These are phyloP conservation scores for Apotomis turbidana DNA, from an alignment of 2,888 invertebrate species.

Conservation along the genomic window DNA sequence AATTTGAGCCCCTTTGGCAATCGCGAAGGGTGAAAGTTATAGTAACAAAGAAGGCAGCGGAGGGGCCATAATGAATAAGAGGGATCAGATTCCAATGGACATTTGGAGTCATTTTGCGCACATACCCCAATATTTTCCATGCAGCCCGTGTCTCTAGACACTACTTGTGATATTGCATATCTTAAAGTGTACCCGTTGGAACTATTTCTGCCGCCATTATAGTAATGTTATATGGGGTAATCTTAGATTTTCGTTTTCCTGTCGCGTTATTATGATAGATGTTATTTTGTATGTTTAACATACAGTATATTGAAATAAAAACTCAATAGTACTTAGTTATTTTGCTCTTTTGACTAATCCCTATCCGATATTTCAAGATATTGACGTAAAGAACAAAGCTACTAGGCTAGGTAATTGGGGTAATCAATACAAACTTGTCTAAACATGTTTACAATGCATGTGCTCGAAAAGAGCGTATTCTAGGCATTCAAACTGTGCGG, in stretches of 20 bases:
- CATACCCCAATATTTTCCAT: constrained; percentile 59
- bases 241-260: constrained; percentile 53
- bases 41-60: constrained; percentile 35
- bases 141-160: constrained; percentile 52
- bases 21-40: constrained; percentile 34
- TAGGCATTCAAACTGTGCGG: too few relatives aligned
- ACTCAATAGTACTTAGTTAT: too few relatives aligned
- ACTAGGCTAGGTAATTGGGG: too few relatives aligned
- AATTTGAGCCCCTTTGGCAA: constrained; percentile 40
- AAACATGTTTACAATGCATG: too few relatives aligned
- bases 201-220: constrained; percentile 59
- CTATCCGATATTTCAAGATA: too few relatives aligned
- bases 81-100: constrained; percentile 52
- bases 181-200: constrained; percentile 62
- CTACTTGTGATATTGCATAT: constrained; percentile 65
- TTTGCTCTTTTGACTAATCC: too few relatives aligned
- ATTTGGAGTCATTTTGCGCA: constrained; percentile 54
- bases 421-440: too few relatives aligned
- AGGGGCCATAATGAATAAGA: constrained; percentile 48
- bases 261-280: constrained; percentile 8
- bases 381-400: too few relatives aligned
- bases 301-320: too few relatives aligned
- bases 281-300: background rate
- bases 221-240: constrained; percentile 62
- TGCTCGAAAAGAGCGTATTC: too few relatives aligned